phyloP scores from a whole-genome alignment of 2,797 vertebrate species.

The Pseudochaenichthys georgianus region DNA sequence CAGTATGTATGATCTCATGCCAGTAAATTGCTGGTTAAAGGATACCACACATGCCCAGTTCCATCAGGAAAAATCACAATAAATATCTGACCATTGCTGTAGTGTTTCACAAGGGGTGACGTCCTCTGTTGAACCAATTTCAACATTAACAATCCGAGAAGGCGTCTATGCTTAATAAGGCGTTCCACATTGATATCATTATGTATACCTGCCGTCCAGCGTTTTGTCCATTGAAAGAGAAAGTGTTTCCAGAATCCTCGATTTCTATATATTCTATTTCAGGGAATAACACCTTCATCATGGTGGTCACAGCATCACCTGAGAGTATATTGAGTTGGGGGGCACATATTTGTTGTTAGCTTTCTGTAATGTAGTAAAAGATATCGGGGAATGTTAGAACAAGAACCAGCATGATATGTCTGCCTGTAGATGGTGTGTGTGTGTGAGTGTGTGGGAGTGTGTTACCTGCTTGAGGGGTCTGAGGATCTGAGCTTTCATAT shows the following conservation, averaged over 20 bases:
- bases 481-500: constrained; percentile 36
- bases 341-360: constrained; percentile 6
- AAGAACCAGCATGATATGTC: constrained; percentile 19
- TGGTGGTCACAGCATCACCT: constrained; percentile 9
- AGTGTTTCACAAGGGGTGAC: constrained; percentile 18
- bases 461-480: constrained; percentile 43
- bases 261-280: constrained; percentile 16
- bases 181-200: not conserved
- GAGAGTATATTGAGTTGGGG: constrained; percentile 15
- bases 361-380: constrained; percentile 48
- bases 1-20: constrained; percentile 1
- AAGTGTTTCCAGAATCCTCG: constrained; percentile 24
- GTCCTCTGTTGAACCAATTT: constrained; percentile 25
- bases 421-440: no score
- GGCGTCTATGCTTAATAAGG: not conserved
- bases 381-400: constrained; percentile 33
- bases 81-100: constrained; percentile 30
- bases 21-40: constrained; percentile 17
- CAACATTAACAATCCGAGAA: not conserved
- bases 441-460: not conserved
- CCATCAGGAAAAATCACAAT: constrained; percentile 25
- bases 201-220: constrained; percentile 33
- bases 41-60: constrained; percentile 35
- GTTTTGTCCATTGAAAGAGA: constrained; percentile 24
- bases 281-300: constrained; percentile 5